Conservation (phyloP, 2,797 vertebrate genomes). For the Scarus forsteni region DNA sequence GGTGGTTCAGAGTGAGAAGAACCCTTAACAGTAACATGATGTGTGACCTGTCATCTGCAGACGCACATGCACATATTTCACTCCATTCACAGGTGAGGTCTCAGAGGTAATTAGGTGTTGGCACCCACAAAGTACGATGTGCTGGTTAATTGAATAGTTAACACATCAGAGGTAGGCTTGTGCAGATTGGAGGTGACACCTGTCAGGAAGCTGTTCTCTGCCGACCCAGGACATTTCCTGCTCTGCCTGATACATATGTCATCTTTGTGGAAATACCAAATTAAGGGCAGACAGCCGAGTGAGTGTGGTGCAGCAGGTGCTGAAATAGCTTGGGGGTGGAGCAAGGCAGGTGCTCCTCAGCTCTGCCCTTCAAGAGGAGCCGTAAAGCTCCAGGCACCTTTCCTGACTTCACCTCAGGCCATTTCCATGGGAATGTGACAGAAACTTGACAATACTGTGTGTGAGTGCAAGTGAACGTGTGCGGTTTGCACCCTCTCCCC, state of each 20-base stretch:
- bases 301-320: conserved; percentile 72
- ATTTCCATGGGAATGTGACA: conserved; percentile 78
- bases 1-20: conserved; percentile 63
- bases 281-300: conserved; percentile 71
- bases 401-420: conserved; percentile 76
- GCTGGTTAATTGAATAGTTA: conserved; percentile 84
- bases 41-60: conserved; percentile 78
- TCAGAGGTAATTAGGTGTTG: conserved; percentile 80
- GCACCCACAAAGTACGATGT: conserved; percentile 64
- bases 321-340: conserved; percentile 71
- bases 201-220: conserved; percentile 76
- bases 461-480: conserved; percentile 20
- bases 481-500: conserved; percentile 51
- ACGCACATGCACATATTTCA: conserved; percentile 57
- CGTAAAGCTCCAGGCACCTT: conserved; percentile 74
- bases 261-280: conserved; percentile 77
- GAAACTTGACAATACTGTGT: conserved; percentile 66
- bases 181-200: conserved; percentile 80
- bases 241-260: conserved; percentile 72
- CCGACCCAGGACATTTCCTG: conserved; percentile 70
- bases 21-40: conserved; percentile 69
- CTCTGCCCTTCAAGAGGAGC: conserved; percentile 78
- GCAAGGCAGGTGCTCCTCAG: conserved; percentile 59
- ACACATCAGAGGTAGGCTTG: conserved; percentile 72
- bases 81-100: conserved; percentile 68